Conservation (phyloP, 2,888 invertebrate genomes). For the Mermis nigrescens region DNA sequence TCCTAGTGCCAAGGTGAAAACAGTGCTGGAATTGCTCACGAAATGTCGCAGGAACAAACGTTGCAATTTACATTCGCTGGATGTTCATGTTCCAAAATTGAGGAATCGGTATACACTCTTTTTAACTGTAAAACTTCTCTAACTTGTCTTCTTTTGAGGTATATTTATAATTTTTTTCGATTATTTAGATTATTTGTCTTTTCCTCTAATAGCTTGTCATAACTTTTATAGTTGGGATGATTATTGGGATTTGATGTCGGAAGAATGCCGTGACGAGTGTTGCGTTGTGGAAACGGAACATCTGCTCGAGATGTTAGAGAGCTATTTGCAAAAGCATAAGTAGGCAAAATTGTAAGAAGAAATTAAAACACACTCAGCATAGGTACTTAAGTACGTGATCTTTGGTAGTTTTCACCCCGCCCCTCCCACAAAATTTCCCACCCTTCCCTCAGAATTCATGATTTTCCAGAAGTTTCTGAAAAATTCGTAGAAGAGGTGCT, state of each 20-base stretch:
- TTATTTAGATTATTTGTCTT: slow-evolving; percentile 17
- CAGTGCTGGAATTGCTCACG: slow-evolving; percentile 37
- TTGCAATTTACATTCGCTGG: slow-evolving; percentile 69
- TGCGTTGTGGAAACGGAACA: slow-evolving; percentile 66
- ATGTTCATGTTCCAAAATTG: slow-evolving; percentile 42
- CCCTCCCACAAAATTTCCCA: too few species aligned
- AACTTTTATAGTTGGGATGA: slow-evolving; percentile 33
- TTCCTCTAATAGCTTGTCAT: not conserved
- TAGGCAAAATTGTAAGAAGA: slow-evolving; percentile 20
- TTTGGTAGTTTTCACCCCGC: too few species aligned
- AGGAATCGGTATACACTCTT: slow-evolving; percentile 44
- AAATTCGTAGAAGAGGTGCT: too few species aligned
- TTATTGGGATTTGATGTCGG: slow-evolving; percentile 41
- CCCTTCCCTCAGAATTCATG: too few species aligned
- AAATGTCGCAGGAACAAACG: slow-evolving; percentile 69
- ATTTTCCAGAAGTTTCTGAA: too few species aligned
- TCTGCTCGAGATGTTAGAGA: slow-evolving; percentile 63
- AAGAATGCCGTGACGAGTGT: slow-evolving; percentile 41
- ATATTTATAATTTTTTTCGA: too few species aligned
- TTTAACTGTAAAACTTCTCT: slow-evolving; percentile 26
- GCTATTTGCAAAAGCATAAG: slow-evolving; percentile 72
- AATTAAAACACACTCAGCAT: too few species aligned
- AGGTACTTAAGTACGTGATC: too few species aligned
- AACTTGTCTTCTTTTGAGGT: slow-evolving; percentile 1
- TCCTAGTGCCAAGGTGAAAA: slow-evolving; percentile 28